Percentiles rank a stretch among this genome's conserved stretches.
These are phyloP conservation scores for Leptodactylus fuscus DNA, from an alignment of 2,113 vertebrate genomes.

Conservation along the genomic window DNA sequence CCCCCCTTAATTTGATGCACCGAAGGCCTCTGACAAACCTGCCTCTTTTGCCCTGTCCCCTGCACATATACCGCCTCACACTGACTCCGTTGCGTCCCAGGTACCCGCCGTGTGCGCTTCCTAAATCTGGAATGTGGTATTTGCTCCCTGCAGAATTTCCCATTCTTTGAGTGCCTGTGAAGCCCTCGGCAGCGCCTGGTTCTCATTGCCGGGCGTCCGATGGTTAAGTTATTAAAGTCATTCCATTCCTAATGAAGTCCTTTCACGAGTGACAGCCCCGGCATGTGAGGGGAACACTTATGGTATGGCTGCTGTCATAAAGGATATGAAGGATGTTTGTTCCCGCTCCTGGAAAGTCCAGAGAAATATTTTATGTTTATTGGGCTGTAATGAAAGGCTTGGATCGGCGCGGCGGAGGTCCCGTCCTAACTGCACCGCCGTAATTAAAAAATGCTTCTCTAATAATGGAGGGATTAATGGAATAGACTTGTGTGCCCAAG, in stretches of 20 bases:
- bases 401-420: neutral
- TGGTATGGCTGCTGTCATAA: neutral
- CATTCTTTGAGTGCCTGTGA: too few relatives aligned
- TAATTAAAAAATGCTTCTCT: neutral
- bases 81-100: too few relatives aligned
- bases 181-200: neutral
- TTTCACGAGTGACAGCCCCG: neutral
- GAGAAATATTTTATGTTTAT: conserved; percentile 14
- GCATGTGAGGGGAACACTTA: too few relatives aligned
- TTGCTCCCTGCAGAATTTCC: neutral
- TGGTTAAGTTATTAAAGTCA: neutral
- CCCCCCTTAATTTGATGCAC: too few relatives aligned
- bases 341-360: neutral
- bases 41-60: too few relatives aligned
- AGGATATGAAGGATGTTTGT: conserved; percentile 10
- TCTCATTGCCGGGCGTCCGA: neutral
- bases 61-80: too few relatives aligned
- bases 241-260: conserved; percentile 26
- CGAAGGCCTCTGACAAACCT: too few relatives aligned
- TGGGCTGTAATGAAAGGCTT: neutral
- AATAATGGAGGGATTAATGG: neutral
- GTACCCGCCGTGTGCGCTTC: too few relatives aligned
- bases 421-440: neutral
- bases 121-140: too few relatives aligned
- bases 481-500: neutral